phyloP scores from a whole-genome alignment of 2,797 vertebrate genomes.

The Microchirus variegatus region DNA sequence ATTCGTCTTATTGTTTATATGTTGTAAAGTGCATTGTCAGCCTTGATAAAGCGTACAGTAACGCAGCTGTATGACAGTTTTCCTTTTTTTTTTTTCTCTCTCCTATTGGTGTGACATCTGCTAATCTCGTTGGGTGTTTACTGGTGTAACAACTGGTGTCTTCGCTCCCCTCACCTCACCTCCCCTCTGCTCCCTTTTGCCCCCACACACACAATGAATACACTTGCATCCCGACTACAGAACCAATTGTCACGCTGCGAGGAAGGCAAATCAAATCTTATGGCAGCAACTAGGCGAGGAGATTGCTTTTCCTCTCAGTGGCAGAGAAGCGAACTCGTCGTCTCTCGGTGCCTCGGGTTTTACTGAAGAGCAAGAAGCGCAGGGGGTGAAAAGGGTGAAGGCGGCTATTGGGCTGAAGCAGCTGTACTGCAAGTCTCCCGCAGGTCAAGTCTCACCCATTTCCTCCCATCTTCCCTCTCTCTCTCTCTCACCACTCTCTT shows the following conservation, averaged over 20 bases:
- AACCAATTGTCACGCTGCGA: constrained; percentile 82
- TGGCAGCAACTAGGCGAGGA: constrained; percentile 79
- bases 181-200: constrained; percentile 54
- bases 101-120: constrained; percentile 72
- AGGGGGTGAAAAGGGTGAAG: constrained; percentile 63
- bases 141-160: constrained; percentile 75
- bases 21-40: constrained; percentile 55
- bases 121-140: constrained; percentile 76
- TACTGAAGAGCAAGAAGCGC: constrained; percentile 56
- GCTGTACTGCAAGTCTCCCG: constrained; percentile 49
- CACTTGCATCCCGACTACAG: constrained; percentile 78
- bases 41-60: constrained; percentile 51
- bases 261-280: constrained; percentile 86
- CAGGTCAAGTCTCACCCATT: constrained; percentile 70
- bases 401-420: constrained; percentile 46
- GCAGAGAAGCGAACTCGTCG: constrained; percentile 59
- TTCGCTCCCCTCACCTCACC: constrained; percentile 39
- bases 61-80: constrained; percentile 60
- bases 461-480: constrained; percentile 50
- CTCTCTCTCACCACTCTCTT: constrained; percentile 33
- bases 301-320: constrained; percentile 82
- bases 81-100: constrained; percentile 56
- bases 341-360: constrained; percentile 54
- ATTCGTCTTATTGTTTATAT: constrained; percentile 56
- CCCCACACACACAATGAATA: constrained; percentile 75